These are phyloP conservation scores for Oophaga sylvatica DNA, from an alignment of 2,797 vertebrate species.

Conservation along the genomic window DNA sequence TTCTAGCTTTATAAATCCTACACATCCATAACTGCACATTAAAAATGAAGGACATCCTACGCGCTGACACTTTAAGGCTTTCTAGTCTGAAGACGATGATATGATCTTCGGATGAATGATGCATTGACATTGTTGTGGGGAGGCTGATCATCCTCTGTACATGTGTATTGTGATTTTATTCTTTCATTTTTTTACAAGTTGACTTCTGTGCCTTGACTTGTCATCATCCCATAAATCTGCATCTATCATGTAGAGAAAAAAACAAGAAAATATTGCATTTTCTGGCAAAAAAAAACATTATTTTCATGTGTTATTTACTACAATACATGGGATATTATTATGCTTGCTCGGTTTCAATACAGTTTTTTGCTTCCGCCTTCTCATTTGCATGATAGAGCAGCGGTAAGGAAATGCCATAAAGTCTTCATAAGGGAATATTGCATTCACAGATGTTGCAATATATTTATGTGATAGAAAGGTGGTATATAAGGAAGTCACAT, in stretches of 20 bases:
- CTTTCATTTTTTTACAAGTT: slow-evolving; percentile 1
- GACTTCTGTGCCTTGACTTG: neutral
- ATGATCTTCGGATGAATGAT: slow-evolving; percentile 2
- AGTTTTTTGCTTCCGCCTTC: neutral
- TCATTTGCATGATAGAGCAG: neutral
- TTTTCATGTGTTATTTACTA: neutral
- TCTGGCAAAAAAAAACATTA: neutral
- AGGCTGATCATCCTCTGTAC: neutral
- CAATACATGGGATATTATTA: neutral
- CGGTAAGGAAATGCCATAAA: neutral
- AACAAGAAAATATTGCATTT: neutral
- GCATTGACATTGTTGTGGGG: neutral
- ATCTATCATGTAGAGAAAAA: neutral
- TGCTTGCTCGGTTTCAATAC: neutral
- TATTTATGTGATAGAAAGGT: no score
- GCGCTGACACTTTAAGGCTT: slow-evolving; percentile 4
- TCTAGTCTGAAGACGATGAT: neutral
- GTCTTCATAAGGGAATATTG: neutral
- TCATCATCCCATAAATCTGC: neutral
- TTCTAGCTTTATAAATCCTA: slow-evolving; percentile 35
- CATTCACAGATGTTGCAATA: neutral
- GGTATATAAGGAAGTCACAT: no score
- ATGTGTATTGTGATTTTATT: neutral
- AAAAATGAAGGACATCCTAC: slow-evolving; percentile 26
- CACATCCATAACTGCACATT: slow-evolving; percentile 41